phyloP scores from a whole-genome alignment of 2,888 invertebrate species.

The Azorinus chamasolen region DNA sequence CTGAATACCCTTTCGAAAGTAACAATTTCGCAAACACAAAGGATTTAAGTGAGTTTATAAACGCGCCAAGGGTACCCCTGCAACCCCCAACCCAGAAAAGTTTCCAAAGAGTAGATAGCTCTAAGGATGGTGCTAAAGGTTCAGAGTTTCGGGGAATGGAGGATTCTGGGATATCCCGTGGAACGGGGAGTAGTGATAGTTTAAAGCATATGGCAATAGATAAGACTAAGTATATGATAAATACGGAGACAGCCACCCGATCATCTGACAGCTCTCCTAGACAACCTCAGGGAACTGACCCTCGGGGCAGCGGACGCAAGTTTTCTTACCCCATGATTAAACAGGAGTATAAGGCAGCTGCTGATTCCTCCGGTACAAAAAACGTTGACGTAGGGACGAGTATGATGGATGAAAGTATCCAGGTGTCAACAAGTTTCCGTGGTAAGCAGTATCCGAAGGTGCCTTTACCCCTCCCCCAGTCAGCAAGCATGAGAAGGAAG shows the following conservation, averaged over 20 bases:
- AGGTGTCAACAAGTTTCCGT: slow-evolving; percentile 54
- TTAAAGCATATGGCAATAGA: slow-evolving; percentile 79
- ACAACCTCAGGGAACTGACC: slow-evolving; percentile 42
- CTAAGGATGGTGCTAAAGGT: slow-evolving; percentile 57
- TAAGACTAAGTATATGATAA: slow-evolving; percentile 81
- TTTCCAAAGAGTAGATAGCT: slow-evolving; percentile 61
- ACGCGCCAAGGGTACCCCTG: slow-evolving; percentile 63
- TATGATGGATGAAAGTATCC: slow-evolving; percentile 66
- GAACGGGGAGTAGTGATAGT: slow-evolving; percentile 76
- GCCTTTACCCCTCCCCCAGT: slow-evolving; percentile 80
- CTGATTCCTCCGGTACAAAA: slow-evolving; percentile 44
- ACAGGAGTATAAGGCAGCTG: slow-evolving; percentile 61
- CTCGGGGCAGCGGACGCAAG: slow-evolving; percentile 71
- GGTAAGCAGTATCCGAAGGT: slow-evolving; percentile 77
- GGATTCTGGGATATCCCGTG: slow-evolving; percentile 74
- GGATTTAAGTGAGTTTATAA: slow-evolving; percentile 66
- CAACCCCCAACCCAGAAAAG: slow-evolving; percentile 71
- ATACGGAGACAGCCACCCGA: slow-evolving; percentile 73
- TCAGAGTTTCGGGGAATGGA: slow-evolving; percentile 60
- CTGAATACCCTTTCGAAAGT: slow-evolving; percentile 70
- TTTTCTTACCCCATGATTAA: slow-evolving; percentile 71
- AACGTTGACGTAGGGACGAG: slow-evolving; percentile 74
- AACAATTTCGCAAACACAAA: slow-evolving; percentile 61
- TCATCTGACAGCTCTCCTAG: slow-evolving; percentile 59
- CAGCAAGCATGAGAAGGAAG: slow-evolving; percentile 67